A percentile compares a stretch with the other conserved stretches of the same genome.
These are phyloP conservation scores for Idris sp. DNA, from an alignment of 1,140 invertebrate genomes.

Conservation along the genomic window DNA sequence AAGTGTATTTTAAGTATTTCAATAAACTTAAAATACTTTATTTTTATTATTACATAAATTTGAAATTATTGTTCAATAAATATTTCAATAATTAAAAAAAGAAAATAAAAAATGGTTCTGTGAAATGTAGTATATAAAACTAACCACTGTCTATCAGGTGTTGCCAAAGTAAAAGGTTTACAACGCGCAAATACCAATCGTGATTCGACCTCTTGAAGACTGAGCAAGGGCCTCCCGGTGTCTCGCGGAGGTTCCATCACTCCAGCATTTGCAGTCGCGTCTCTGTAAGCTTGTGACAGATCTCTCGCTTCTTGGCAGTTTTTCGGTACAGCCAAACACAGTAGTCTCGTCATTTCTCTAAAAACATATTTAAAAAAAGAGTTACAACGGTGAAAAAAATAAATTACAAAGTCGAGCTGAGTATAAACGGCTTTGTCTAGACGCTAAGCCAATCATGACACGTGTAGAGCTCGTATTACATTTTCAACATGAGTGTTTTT, in stretches of 20 bases:
- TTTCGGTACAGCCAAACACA: slow-evolving; percentile 72
- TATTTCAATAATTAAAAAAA: too few species aligned
- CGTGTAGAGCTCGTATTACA: slow-evolving; percentile 48
- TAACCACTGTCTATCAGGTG: slow-evolving; percentile 88
- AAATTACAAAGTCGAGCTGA: too few species aligned
- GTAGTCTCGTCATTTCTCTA: slow-evolving; percentile 77
- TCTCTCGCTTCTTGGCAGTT: slow-evolving; percentile 74
- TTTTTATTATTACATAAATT: too few species aligned
- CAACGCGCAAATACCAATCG: slow-evolving; percentile 91
- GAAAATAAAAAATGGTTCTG: slow-evolving; percentile 47
- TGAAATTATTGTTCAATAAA: too few species aligned
- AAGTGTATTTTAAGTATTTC: too few species aligned
- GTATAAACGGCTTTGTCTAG: slow-evolving; percentile 47
- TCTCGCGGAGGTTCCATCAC: slow-evolving; percentile 90
- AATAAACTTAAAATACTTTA: too few species aligned
- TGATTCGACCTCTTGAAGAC: slow-evolving; percentile 89
- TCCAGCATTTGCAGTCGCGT: slow-evolving; percentile 87
- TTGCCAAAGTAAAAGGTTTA: slow-evolving; percentile 90
- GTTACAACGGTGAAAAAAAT: too few species aligned
- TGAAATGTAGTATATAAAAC: slow-evolving; percentile 58
- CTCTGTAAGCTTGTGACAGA: slow-evolving; percentile 81
- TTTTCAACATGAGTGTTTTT: slow-evolving; percentile 37
- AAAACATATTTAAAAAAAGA: slow-evolving; percentile 18
- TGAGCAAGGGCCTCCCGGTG: slow-evolving; percentile 85
- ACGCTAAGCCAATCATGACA: slow-evolving; percentile 52